A percentile compares a stretch with the other conserved stretches of the same genome.
phyloP scores from a whole-genome alignment of 2,888 invertebrate species.

The Pasiphila rectangulata region DNA sequence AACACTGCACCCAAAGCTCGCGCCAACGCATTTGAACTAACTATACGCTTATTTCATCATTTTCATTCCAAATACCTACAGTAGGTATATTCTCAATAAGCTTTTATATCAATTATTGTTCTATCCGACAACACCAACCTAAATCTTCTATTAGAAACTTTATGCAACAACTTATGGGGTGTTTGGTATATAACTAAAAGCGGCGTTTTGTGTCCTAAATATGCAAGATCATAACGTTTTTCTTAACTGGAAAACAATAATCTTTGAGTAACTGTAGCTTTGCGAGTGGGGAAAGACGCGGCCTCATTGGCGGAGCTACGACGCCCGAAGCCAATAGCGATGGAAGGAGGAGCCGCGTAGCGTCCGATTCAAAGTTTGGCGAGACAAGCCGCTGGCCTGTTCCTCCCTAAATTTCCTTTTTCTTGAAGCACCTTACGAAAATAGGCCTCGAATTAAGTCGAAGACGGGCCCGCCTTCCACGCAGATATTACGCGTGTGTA shows the following conservation, averaged over 20 bases:
- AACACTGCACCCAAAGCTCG: slow-evolving; percentile 32
- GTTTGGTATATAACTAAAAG: neutral
- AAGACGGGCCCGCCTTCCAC: slow-evolving; percentile 21
- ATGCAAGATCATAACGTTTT: slow-evolving; percentile 44
- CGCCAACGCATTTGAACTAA: slow-evolving; percentile 33
- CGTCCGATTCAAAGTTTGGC: slow-evolving; percentile 62
- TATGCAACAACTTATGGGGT: neutral
- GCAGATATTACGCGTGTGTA: slow-evolving; percentile 2
- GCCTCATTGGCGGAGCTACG: slow-evolving; percentile 64
- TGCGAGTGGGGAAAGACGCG: slow-evolving; percentile 66
- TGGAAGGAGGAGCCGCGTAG: slow-evolving; percentile 67
- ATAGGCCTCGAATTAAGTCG: slow-evolving; percentile 32
- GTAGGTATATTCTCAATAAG: too few species aligned
- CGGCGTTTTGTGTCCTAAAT: slow-evolving; percentile 27
- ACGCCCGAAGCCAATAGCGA: slow-evolving; percentile 68
- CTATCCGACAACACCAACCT: too few species aligned
- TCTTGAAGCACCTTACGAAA: slow-evolving; percentile 34
- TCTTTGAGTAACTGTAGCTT: slow-evolving; percentile 50
- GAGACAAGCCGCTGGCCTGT: slow-evolving; percentile 49
- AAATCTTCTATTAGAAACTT: neutral
- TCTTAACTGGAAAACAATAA: slow-evolving; percentile 59
- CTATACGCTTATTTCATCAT: slow-evolving; percentile 31
- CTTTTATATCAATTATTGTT: too few species aligned
- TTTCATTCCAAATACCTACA: too few species aligned
- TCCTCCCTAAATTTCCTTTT: slow-evolving; percentile 53